Evolutionary conservation across 1,140 invertebrate species (phyloP).

Genomic region (Lepidotrigona ventralis): DNA sequence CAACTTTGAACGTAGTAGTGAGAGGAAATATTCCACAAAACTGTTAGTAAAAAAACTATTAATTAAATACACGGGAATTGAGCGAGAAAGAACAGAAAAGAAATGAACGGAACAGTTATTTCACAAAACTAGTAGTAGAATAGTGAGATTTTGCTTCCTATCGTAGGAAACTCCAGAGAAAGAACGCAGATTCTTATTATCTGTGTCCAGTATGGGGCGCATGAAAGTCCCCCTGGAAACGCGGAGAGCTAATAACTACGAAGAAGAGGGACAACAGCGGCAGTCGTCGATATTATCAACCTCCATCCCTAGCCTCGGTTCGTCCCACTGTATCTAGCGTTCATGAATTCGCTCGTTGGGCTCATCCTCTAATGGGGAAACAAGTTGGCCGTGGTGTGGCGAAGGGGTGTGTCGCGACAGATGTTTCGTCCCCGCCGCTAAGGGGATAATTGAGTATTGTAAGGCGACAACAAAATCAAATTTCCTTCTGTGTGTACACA

Average conservation of each 20-base stretch:
- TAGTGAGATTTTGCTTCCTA: neutral
- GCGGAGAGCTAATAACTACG: slow-evolving; percentile 5
- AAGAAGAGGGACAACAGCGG: too few species aligned
- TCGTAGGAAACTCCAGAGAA: too few species aligned
- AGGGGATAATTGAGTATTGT: slow-evolving; percentile 75
- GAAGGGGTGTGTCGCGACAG: slow-evolving; percentile 60
- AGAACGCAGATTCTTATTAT: neutral
- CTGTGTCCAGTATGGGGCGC: neutral
- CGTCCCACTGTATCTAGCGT: slow-evolving; percentile 24
- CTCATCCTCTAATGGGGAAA: slow-evolving; percentile 59
- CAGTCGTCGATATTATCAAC: slow-evolving; percentile 22
- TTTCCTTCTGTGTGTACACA: slow-evolving; percentile 60
- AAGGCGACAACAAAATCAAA: slow-evolving; percentile 75
- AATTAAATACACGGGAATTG: too few species aligned
- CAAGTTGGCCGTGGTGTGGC: slow-evolving; percentile 45
- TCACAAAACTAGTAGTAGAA: neutral
- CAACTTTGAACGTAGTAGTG: too few species aligned
- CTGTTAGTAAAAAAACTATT: too few species aligned
- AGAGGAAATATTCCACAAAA: too few species aligned
- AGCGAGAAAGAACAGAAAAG: too few species aligned
- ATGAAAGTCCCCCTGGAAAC: neutral
- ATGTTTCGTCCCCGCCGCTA: slow-evolving; percentile 58
- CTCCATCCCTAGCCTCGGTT: slow-evolving; percentile 5
- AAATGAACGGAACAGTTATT: too few species aligned
- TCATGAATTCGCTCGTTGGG: slow-evolving; percentile 59